Base-by-base conservation (phyloP, 2,113 vertebrate genomes). In the Cranoglanis bouderius region DNA sequence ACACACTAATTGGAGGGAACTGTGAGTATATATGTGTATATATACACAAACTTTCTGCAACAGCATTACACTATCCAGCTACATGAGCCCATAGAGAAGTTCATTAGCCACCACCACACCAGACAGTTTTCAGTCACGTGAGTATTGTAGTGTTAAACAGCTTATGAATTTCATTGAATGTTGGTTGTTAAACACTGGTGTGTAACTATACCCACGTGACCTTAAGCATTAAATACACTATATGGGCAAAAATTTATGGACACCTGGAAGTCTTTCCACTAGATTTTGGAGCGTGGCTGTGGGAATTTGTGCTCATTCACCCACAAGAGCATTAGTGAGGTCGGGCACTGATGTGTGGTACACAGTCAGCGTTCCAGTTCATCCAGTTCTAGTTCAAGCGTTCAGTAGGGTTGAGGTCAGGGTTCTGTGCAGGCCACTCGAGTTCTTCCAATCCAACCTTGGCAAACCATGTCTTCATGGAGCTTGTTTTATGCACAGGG, bases 1-100 rank as follows among this genome's bases (percentile, higher is more conserved):
- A 99, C 91, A 99, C 98, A 0, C 92, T 99, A 90, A 99, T 99
- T 0, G 98, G 98, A 88, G 97, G 97, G 35, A 99, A 99, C 87
- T 86, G 98, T 99, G 92, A 98, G 98, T 59, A 21, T 8, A 1
- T 18, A 51, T 5, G 32, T 14, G 6, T 59, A 18, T 29, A 51
- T 38, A 63, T 21, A 24, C 53, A 21, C 55, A 83, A 3, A 29
- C 67, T 24, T 1, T 18, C 29, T 40, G 32, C 61, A 6, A 9
- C 38, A 12, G 6, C 19, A 10, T 74, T 21, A 43, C 65, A 32
- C 67, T 19, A 0, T 72, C 29, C 13, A 32, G 63, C n/a, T 32
- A 35, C 63, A 32, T 13, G 1, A 6, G 12, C 1, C 16, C 32
- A 38, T 35, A 70, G 65, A 38, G 6, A 72, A 21, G 35, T 38